phyloP scores from a whole-genome alignment of 2,113 vertebrate genomes.

The Lathamus discolor region DNA sequence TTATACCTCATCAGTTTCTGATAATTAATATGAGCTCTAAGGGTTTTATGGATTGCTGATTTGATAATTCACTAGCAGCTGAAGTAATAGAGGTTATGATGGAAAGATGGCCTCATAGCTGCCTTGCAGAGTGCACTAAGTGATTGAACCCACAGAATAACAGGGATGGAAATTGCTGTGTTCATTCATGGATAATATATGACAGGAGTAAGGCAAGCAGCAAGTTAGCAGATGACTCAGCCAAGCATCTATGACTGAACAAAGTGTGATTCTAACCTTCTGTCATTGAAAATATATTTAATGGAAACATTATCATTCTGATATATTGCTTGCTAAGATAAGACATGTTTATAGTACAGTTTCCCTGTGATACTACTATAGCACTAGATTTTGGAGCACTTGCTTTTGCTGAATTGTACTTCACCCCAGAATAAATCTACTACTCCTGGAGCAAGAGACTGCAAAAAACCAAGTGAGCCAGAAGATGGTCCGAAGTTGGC shows the following conservation, averaged over 20 bases:
- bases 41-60: constrained; percentile 57
- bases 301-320: constrained; percentile 64
- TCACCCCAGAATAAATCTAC: constrained; percentile 15
- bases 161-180: constrained; percentile 52
- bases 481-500: background rate
- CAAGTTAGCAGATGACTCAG: constrained; percentile 63
- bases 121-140: constrained; percentile 28
- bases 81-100: constrained; percentile 50
- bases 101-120: constrained; percentile 34
- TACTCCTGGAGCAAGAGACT: background rate
- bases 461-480: background rate
- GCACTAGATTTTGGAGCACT: constrained; percentile 30
- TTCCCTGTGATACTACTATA: constrained; percentile 13
- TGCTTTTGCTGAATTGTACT: background rate
- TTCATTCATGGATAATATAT: constrained; percentile 63
- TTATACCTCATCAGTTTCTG: constrained; percentile 48
- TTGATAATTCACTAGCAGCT: constrained; percentile 51
- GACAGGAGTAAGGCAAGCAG: constrained; percentile 59
- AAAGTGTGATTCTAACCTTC: constrained; percentile 71
- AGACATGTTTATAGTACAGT: constrained; percentile 48
- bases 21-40: constrained; percentile 64
- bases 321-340: constrained; percentile 61
- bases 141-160: constrained; percentile 53
- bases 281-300: constrained; percentile 70
- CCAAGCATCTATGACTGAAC: constrained; percentile 59